Evolutionary conservation across 2,797 vertebrate species (phyloP).

Genomic region (Sebastes jordani): DNA sequence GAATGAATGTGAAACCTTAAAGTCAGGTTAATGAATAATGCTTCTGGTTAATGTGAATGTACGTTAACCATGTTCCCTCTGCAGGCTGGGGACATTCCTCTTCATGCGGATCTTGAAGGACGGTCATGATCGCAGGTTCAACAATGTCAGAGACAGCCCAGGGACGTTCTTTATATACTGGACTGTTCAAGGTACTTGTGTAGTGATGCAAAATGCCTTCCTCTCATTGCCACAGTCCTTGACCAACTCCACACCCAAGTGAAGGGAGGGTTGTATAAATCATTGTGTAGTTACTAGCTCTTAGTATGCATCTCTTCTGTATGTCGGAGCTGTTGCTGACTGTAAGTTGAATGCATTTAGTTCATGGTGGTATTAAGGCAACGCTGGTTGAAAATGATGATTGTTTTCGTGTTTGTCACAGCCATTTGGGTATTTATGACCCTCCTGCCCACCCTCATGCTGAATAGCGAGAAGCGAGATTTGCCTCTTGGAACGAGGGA

Average conservation of each 20-base stretch:
- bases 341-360: conserved; percentile 4
- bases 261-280: conserved; percentile 45
- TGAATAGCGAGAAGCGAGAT: conserved; percentile 80
- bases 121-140: conserved; percentile 83
- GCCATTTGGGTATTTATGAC: conserved; percentile 87
- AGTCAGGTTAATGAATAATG: conserved; percentile 77
- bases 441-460: conserved; percentile 85
- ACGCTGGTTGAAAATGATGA: conserved; percentile 12
- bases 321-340: background rate
- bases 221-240: conserved; percentile 27
- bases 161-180: conserved; percentile 86
- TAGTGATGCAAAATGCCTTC: background rate
- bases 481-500: conserved; percentile 79
- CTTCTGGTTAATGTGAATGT: conserved; percentile 70
- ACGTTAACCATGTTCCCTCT: conserved; percentile 45
- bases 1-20: conserved; percentile 47
- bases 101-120: conserved; percentile 86
- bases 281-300: conserved; percentile 35
- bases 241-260: conserved; percentile 7
- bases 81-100: conserved; percentile 83
- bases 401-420: conserved; percentile 43
- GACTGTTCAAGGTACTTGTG: conserved; percentile 84
- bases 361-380: conserved; percentile 1
- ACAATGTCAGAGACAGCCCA: conserved; percentile 83
- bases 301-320: conserved; percentile 45